phyloP scores from a whole-genome alignment of 30 jellyfish, hydroid and myxozoan genomes.

The Aurelia aurita region DNA sequence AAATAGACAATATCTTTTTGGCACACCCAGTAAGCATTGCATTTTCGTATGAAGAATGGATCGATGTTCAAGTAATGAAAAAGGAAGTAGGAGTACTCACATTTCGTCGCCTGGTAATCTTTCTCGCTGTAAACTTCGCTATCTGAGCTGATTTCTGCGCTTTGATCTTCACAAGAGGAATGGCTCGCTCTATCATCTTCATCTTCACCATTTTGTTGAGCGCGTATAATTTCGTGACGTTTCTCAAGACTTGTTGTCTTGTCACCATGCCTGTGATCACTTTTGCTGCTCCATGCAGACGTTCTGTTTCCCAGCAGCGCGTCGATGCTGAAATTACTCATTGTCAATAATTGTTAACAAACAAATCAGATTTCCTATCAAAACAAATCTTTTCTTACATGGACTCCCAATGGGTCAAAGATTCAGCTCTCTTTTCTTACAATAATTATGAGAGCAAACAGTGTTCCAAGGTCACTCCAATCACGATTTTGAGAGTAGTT shows the following conservation, averaged over 20 bases:
- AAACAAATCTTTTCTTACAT: not conserved
- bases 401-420: not conserved
- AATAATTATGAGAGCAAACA: no score
- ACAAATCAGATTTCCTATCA: not conserved
- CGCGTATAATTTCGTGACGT: not conserved
- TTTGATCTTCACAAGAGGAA: not conserved
- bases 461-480: no score
- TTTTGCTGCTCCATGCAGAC: not conserved
- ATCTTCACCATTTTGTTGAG: not conserved
- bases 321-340: conserved; percentile 80
- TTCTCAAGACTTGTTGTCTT: not conserved
- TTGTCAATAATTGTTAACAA: not conserved
- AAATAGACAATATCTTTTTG: no score
- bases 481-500: no score
- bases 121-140: conserved; percentile 62
- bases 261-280: not conserved
- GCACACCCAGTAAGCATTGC: no score
- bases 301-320: conserved; percentile 71
- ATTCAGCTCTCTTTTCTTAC: no score
- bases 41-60: no score
- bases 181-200: not conserved
- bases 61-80: no score
- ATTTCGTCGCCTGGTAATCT: conserved; percentile 8
- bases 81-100: not conserved
- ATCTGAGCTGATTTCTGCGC: conserved; percentile 35